Evolutionary conservation across 2,113 vertebrate species (phyloP).

Genomic region (Choloepus hoffmanni): DNA sequence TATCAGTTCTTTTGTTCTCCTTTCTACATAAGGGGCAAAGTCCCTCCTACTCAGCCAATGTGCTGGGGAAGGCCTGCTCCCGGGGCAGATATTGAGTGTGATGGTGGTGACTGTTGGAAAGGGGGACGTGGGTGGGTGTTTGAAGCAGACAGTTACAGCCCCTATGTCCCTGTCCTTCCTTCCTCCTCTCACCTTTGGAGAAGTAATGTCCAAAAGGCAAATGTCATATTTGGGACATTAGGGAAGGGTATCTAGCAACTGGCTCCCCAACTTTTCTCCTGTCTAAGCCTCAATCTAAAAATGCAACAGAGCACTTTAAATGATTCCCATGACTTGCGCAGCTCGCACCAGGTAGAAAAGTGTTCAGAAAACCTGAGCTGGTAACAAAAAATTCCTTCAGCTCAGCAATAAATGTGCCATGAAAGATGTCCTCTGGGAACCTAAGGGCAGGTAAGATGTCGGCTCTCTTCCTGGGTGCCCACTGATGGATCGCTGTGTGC

Average conservation of each 20-base stretch:
- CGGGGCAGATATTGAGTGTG: too few species aligned
- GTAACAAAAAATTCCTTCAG: neutral
- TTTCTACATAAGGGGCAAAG: neutral
- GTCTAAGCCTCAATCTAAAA: accelerated
- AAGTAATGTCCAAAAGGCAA: neutral
- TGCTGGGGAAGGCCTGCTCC: too few species aligned
- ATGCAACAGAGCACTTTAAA: too few species aligned
- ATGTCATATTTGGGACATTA: accelerated
- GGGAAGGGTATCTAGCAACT: neutral
- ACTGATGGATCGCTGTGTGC: accelerated
- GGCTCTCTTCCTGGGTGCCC: neutral
- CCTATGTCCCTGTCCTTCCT: neutral
- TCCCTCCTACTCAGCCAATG: accelerated
- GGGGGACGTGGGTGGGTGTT: accelerated
- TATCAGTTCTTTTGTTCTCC: neutral
- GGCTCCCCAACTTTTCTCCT: neutral
- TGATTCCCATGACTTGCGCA: neutral
- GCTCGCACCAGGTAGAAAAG: neutral
- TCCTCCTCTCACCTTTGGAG: neutral
- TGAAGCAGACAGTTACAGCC: neutral
- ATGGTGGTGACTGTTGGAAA: too few species aligned
- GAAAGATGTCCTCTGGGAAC: neutral
- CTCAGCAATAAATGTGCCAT: neutral
- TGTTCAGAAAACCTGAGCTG: neutral
- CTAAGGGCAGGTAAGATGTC: neutral